These are phyloP conservation scores for Ptyas mucosa DNA, from an alignment of 2,113 vertebrate genomes.

Conservation along the genomic window DNA sequence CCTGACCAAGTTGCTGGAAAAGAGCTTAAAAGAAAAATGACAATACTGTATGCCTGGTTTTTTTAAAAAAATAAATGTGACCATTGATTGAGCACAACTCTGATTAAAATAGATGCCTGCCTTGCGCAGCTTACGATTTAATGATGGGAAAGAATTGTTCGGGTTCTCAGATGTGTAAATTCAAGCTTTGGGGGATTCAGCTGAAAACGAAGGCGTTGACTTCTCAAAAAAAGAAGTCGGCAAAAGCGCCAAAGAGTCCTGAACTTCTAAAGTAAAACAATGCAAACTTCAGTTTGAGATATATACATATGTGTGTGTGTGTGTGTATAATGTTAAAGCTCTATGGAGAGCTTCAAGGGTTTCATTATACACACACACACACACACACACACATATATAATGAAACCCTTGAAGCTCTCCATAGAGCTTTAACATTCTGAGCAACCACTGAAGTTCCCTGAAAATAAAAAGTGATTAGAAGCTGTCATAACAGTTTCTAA, in stretches of 20 bases:
- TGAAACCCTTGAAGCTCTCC: background rate
- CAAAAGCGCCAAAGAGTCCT: background rate
- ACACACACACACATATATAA: background rate
- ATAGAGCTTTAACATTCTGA: background rate
- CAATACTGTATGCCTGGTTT: background rate
- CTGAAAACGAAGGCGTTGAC: background rate
- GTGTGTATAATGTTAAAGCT: no score
- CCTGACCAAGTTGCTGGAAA: background rate
- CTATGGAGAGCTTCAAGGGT: no score
- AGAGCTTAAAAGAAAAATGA: background rate
- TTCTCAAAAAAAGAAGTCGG: background rate
- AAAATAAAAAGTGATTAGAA: background rate
- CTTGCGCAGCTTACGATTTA: background rate
- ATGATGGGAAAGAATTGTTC: background rate
- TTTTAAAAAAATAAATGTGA: background rate
- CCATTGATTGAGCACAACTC: background rate
- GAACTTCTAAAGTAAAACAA: background rate
- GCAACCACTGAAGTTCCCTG: background rate
- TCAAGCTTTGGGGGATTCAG: background rate
- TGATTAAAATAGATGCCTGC: background rate
- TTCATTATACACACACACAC: no score
- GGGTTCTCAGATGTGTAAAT: background rate
- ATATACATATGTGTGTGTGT: no score
- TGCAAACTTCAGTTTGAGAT: background rate
- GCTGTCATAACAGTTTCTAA: background rate